These are phyloP conservation scores for Scotopteryx bipunctaria DNA, from an alignment of 2,888 invertebrate genomes.

Conservation along the genomic window DNA sequence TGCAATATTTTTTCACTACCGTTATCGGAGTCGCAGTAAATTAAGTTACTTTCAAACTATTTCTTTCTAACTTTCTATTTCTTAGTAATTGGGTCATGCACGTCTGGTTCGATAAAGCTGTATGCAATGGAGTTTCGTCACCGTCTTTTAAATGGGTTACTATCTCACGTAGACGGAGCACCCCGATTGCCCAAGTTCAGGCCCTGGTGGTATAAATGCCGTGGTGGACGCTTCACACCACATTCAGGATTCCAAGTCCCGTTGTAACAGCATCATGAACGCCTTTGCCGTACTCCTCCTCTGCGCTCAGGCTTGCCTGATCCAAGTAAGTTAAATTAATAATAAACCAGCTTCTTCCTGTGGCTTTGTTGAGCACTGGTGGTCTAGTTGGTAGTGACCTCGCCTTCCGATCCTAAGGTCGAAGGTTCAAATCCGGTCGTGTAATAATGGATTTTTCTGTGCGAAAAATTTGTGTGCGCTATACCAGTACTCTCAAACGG, in stretches of 20 bases:
- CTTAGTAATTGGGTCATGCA: conserved; percentile 1
- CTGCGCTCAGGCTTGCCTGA: conserved; percentile 38
- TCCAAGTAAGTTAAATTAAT: conserved; percentile 28
- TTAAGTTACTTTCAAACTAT: background rate
- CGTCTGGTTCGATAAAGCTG: conserved; percentile 7
- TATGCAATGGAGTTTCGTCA: background rate
- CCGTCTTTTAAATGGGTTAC: conserved; percentile 12
- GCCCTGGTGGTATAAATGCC: conserved; percentile 8
- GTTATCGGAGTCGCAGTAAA: background rate
- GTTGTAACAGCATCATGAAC: conserved; percentile 12
- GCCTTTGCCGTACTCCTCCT: conserved; percentile 33
- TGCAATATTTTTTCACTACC: background rate
- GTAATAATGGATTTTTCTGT: too few species aligned
- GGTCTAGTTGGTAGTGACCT: too few species aligned
- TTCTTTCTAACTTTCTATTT: background rate
- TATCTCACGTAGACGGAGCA: conserved; percentile 16
- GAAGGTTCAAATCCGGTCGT: too few species aligned
- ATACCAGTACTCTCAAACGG: too few species aligned
- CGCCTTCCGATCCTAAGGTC: too few species aligned
- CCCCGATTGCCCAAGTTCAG: conserved; percentile 1
- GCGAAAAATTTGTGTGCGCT: too few species aligned
- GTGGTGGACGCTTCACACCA: background rate
- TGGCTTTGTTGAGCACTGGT: too few species aligned
- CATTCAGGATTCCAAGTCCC: conserved; percentile 16
- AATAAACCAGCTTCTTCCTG: too few species aligned